Evolutionary conservation across 1,140 invertebrate genomes (phyloP).

Genomic region (Brachionus plicatilis): DNA sequence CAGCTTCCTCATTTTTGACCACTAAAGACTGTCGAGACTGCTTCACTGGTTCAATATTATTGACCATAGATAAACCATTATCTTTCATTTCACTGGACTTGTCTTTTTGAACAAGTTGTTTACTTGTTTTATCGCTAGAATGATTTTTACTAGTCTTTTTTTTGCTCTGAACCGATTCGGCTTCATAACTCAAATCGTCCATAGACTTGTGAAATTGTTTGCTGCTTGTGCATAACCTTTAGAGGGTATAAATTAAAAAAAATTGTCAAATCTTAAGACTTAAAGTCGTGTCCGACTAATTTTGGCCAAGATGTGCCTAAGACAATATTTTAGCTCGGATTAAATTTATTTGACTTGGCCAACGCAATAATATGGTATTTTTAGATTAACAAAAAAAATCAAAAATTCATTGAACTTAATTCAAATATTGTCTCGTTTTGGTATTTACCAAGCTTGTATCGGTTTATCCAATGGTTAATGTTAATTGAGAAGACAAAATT

Average conservation of each 20-base stretch:
- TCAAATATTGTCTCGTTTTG: background rate
- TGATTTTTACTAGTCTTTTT: background rate
- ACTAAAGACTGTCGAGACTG: background rate
- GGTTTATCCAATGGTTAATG: background rate
- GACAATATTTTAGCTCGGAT: background rate
- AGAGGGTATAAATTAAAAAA: background rate
- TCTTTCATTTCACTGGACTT: background rate
- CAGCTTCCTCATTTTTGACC: background rate
- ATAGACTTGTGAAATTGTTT: constrained; percentile 39
- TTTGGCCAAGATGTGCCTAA: background rate
- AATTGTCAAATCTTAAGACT: background rate
- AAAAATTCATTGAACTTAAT: background rate
- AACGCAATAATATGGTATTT: background rate
- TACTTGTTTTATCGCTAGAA: background rate
- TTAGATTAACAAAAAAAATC: background rate
- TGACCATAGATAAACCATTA: background rate
- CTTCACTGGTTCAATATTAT: background rate
- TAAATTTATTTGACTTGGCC: background rate
- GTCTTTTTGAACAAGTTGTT: background rate
- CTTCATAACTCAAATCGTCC: constrained; percentile 15
- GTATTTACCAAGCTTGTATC: background rate
- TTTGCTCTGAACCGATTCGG: background rate
- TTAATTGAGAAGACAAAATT: background rate
- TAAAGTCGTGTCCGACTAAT: background rate
- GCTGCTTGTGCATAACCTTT: constrained; percentile 32